Percentiles rank a stretch among this genome's conserved stretches.
Conservation (phyloP, 2,113 vertebrate species). For the Oncorhynchus mykiss region DNA sequence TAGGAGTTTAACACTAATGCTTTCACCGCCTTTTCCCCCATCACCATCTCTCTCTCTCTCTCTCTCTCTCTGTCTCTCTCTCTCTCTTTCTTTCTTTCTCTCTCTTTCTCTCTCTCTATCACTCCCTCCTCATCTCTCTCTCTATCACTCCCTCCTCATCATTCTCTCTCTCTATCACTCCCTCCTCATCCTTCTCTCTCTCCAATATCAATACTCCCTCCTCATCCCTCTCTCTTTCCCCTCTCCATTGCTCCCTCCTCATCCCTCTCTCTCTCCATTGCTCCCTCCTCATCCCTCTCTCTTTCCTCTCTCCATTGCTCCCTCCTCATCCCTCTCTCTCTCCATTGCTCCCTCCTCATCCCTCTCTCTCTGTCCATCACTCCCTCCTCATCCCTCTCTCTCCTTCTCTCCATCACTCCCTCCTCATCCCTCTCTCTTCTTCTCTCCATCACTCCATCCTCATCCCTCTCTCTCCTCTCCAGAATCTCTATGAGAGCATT, state of each 20-base stretch:
- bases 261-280: neutral
- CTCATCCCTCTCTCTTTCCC: neutral
- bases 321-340: too few relatives aligned
- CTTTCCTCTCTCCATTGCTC: neutral
- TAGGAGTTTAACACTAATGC: neutral
- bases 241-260: neutral
- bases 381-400: neutral
- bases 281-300: neutral
- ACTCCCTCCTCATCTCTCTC: neutral
- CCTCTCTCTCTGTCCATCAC: neutral
- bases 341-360: neutral
- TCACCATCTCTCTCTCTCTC: neutral
- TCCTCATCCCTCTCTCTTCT: neutral
- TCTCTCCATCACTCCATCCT: neutral
- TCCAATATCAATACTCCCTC: too few relatives aligned
- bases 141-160: too few relatives aligned
- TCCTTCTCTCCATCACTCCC: neutral
- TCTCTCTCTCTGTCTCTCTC: neutral
- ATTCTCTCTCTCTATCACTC: neutral
- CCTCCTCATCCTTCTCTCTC: slow-evolving; percentile 1
- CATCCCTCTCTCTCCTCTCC: slow-evolving; percentile 19
- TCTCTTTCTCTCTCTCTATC: neutral
- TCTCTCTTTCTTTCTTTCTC: neutral
- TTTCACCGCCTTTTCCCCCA: neutral
- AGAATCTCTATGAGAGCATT: slow-evolving; percentile 99